These are phyloP conservation scores for Xenopus petersii DNA, from an alignment of 2,797 vertebrate genomes.

Conservation along the genomic window DNA sequence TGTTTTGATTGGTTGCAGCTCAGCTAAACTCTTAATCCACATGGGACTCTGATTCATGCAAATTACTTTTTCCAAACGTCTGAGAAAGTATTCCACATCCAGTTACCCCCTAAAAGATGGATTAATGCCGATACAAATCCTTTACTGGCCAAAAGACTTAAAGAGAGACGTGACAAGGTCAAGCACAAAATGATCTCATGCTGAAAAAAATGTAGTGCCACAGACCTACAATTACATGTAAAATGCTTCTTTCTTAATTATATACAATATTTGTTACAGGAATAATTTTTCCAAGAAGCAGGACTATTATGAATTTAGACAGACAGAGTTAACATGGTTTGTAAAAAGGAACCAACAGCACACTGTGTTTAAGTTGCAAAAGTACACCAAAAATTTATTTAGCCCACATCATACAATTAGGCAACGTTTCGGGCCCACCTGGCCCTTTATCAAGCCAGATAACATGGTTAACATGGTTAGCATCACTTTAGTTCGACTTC, in stretches of 20 bases:
- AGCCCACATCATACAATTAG: no score
- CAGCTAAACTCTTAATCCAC: slow-evolving; percentile 46
- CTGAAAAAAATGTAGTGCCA: slow-evolving; percentile 20
- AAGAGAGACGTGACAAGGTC: slow-evolving; percentile 22
- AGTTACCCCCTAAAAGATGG: slow-evolving; percentile 43
- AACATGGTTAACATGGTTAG: no score
- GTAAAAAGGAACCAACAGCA: no score
- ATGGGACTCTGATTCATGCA: slow-evolving; percentile 48
- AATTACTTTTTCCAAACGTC: slow-evolving; percentile 51
- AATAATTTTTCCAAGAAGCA: no score
- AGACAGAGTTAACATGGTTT: no score
- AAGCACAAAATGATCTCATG: slow-evolving; percentile 38
- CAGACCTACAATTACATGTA: slow-evolving; percentile 39
- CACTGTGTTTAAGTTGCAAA: no score
- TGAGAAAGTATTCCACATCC: slow-evolving; percentile 49
- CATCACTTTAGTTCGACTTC: no score
- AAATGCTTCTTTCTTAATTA: slow-evolving; percentile 21
- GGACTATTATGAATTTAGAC: no score
- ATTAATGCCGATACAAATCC: slow-evolving; percentile 44
- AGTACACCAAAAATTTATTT: no score
- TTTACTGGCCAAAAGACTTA: slow-evolving; percentile 31
- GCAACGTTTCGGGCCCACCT: no score
- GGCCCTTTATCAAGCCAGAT: no score
- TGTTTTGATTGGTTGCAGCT: slow-evolving; percentile 35
- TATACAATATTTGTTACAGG: slow-evolving; percentile 11